phyloP scores from a whole-genome alignment of 1,140 invertebrate species.

The Tetragnatha versicolor region DNA sequence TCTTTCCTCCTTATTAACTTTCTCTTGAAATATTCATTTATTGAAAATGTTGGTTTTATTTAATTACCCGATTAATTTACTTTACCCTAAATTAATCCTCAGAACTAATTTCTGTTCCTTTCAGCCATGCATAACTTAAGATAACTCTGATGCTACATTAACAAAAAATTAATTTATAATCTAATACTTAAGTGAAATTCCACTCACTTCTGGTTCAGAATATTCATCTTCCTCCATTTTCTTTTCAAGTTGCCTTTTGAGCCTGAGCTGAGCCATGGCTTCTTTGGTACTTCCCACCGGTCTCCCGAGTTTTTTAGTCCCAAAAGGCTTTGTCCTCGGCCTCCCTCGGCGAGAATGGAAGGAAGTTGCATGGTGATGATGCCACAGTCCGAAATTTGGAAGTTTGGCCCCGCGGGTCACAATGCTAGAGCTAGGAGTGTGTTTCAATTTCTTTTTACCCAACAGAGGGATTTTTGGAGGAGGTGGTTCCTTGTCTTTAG shows the following conservation, averaged over 20 bases:
- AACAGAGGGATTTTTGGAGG: not conserved
- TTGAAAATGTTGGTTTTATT: no score
- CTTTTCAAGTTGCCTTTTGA: no score
- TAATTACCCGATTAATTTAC: no score
- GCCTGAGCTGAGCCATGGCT: slow-evolving; percentile 3
- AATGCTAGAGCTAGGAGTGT: slow-evolving; percentile 65
- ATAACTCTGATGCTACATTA: not conserved
- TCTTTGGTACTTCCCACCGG: slow-evolving; percentile 45
- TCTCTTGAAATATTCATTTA: no score
- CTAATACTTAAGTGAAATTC: not conserved
- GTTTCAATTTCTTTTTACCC: slow-evolving; percentile 57
- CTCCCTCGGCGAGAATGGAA: slow-evolving; percentile 36
- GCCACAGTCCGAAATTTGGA: slow-evolving; percentile 68
- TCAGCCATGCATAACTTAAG: not conserved
- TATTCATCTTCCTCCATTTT: not conserved
- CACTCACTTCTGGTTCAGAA: not conserved
- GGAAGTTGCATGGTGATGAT: slow-evolving; percentile 11
- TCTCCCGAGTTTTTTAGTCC: slow-evolving; percentile 33
- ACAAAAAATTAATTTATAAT: not conserved
- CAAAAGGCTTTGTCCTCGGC: slow-evolving; percentile 46
- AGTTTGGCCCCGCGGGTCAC: slow-evolving; percentile 71
- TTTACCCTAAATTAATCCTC: no score
- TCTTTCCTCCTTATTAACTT: no score
- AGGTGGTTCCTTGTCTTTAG: not conserved
- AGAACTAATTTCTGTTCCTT: no score